phyloP scores from a whole-genome alignment of 2,888 invertebrate species.

The Amiota communis region DNA sequence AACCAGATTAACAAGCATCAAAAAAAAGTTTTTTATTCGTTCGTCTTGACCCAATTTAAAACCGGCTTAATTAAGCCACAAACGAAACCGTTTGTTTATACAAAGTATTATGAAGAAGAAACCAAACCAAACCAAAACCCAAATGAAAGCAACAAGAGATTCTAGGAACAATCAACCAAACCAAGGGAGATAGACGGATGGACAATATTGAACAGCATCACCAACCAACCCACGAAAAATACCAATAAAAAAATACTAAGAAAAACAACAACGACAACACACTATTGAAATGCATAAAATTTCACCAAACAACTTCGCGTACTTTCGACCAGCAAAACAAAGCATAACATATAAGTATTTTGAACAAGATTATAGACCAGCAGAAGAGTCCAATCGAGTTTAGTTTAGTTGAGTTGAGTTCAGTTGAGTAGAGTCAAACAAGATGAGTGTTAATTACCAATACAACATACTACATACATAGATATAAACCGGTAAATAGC shows the following conservation, averaged over 20 bases:
- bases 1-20: too few relatives aligned
- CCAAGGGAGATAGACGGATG: constrained; percentile 1
- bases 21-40: constrained; percentile 15
- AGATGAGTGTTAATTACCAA: constrained; percentile 25
- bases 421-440: not conserved
- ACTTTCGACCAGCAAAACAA: constrained; percentile 7
- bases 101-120: constrained; percentile 22
- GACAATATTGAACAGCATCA: not conserved
- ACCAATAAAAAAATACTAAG: not conserved
- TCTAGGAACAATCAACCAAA: constrained; percentile 10
- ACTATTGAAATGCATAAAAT: constrained; percentile 17
- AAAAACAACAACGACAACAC: not conserved
- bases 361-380: not conserved
- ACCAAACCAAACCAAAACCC: constrained; percentile 7
- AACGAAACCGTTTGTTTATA: constrained; percentile 14
- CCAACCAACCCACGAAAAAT: not conserved
- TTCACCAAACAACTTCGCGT: constrained; percentile 27
- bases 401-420: not conserved
- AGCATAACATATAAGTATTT: not conserved
- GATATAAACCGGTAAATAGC: constrained; percentile 22
- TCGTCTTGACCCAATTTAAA: constrained; percentile 58
- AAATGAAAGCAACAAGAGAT: constrained; percentile 22
- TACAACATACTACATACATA: too few relatives aligned
- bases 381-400: not conserved
- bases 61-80: constrained; percentile 52